phyloP scores from a whole-genome alignment of 2,797 vertebrate genomes.

The Trachurus trachurus region DNA sequence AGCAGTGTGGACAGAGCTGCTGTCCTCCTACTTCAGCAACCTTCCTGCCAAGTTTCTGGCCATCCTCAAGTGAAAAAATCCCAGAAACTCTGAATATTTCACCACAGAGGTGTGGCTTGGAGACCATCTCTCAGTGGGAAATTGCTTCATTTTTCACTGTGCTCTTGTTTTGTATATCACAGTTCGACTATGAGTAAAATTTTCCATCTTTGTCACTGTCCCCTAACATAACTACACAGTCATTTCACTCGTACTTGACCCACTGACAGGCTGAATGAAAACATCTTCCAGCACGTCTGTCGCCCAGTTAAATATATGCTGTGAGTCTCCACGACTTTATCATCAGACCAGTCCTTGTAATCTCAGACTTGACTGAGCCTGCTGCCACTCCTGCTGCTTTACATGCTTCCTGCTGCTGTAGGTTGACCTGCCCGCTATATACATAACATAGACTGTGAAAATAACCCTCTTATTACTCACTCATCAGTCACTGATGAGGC shows the following conservation, averaged over 20 bases:
- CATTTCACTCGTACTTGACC: constrained; percentile 30
- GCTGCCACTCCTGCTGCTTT: constrained; percentile 51
- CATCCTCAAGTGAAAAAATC: constrained; percentile 46
- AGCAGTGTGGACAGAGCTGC: constrained; percentile 44
- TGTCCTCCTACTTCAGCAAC: constrained; percentile 66
- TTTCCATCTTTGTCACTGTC: constrained; percentile 6
- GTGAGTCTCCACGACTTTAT: constrained; percentile 31
- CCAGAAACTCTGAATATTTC: constrained; percentile 64
- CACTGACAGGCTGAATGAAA: constrained; percentile 39
- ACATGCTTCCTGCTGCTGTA: constrained; percentile 44
- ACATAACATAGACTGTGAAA: constrained; percentile 39
- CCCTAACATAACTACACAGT: constrained; percentile 8
- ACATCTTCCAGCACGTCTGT: constrained; percentile 25
- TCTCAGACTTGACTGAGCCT: constrained; percentile 57
- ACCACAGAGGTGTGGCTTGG: constrained; percentile 58
- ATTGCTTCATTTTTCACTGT: constrained; percentile 30
- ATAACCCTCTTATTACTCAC: constrained; percentile 38
- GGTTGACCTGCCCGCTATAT: constrained; percentile 31
- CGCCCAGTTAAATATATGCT: constrained; percentile 44
- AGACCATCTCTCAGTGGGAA: constrained; percentile 24
- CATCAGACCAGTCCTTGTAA: constrained; percentile 36
- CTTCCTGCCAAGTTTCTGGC: constrained; percentile 68
- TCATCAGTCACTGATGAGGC: constrained; percentile 6
- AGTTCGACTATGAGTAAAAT: neutral
- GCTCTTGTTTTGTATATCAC: constrained; percentile 16